phyloP scores from a whole-genome alignment of 2,797 vertebrate species.

The Eospalax fontanierii region DNA sequence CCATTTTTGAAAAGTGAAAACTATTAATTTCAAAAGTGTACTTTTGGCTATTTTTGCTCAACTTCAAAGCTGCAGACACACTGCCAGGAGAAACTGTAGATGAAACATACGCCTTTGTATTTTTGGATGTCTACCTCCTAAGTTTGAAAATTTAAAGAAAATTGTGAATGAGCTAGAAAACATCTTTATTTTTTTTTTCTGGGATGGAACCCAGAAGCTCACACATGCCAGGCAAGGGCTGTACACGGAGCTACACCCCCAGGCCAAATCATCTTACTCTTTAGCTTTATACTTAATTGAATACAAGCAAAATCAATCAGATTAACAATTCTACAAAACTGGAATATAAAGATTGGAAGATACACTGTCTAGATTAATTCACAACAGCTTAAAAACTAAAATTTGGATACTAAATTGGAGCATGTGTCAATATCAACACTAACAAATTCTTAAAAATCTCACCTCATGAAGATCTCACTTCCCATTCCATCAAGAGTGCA shows the following conservation, averaged over 20 bases:
- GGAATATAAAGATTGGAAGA: conserved; percentile 10
- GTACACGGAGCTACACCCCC: not conserved
- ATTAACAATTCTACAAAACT: conserved; percentile 57
- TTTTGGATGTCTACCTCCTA: conserved; percentile 64
- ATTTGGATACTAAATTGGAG: conserved; percentile 29
- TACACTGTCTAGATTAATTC: conserved; percentile 44
- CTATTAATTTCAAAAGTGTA: conserved; percentile 64
- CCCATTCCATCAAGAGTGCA: not conserved
- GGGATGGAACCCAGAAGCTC: not conserved
- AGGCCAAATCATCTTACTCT: conserved; percentile 13
- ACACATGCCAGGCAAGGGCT: not conserved
- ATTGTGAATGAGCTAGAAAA: conserved; percentile 43
- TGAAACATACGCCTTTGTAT: conserved; percentile 60
- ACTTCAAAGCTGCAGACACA: conserved; percentile 47
- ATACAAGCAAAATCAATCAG: conserved; percentile 57
- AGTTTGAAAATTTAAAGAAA: conserved; percentile 68
- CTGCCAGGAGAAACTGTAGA: conserved; percentile 63
- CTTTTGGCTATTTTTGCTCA: conserved; percentile 49
- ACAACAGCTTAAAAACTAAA: conserved; percentile 20
- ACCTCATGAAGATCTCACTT: not conserved
- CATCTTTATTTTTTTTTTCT: not conserved
- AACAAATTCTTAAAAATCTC: conserved; percentile 62
- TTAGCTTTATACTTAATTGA: conserved; percentile 54
- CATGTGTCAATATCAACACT: conserved; percentile 17
- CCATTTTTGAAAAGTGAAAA: conserved; percentile 48